Base-by-base conservation (phyloP, 2,797 vertebrate species). In the Borostomias antarcticus region DNA sequence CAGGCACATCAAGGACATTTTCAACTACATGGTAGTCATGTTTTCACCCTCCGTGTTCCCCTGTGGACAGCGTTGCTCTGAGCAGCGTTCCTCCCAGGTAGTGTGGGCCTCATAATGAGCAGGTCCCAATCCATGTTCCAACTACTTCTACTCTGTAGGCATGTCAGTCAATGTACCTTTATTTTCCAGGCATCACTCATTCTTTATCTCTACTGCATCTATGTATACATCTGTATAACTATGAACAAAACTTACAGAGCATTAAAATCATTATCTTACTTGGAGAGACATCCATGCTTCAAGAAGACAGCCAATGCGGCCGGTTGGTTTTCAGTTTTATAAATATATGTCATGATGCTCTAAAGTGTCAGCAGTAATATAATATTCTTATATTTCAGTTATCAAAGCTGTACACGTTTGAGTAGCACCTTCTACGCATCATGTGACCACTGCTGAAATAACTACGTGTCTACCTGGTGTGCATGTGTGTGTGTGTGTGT, bases 1-100 rank as follows among this genome's bases (percentile, higher is more conserved):
- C 79, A 81, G 82, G 85, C 69, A 85, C 81, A 85, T 87, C 76
- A 68, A 69, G 81, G 85, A 91, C 86, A 83, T 83, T 75, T 70
- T 80, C 54, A 88, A 90, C 88, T 90, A 90, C 86, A 91, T 78
- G 83, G 90, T 92, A 90, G 88, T 87, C 81, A 80, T 72, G 72
- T 78, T 82, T 76, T 70, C 57, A 78, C 59, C 25, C 54, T 60
- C 11, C 23, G 5, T 66, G 57, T 61, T 59, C 73, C 70, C 30
- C 58, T 23, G 15, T 15, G 68, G 48, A 52, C 54, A 66, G n/a
- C 57, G 66, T 58, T 57, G 32, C 48, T 66, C 60, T 47, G 60
- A 61, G 56, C 32, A 68, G 53, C 35, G 65, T 62, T 21, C 56
- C 65, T 11, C 61, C 48, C 62, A 48, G 19, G 23, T 64, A n/a